Percentiles rank a stretch among this genome's conserved stretches.
These are phyloP conservation scores for Cheilosia urbana DNA, from an alignment of 2,888 invertebrate species.

Conservation along the genomic window DNA sequence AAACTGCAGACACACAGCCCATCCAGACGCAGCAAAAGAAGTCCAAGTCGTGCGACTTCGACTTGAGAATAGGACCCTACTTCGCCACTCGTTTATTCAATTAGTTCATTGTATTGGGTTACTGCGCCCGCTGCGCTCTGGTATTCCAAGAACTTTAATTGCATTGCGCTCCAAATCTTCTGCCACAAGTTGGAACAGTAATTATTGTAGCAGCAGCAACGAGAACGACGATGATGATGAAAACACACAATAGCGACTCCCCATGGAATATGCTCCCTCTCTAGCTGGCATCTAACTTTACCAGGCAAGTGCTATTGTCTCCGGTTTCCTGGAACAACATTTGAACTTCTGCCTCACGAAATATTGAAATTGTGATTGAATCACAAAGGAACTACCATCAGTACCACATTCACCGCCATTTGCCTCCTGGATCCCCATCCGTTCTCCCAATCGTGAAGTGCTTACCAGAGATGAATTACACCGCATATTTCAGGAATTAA, in stretches of 20 bases:
- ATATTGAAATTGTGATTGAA: conserved; percentile 73
- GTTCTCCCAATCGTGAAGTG: conserved; percentile 32
- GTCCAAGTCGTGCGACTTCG: conserved; percentile 23
- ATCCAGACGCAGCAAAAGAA: conserved; percentile 13
- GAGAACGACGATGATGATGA: conserved; percentile 3
- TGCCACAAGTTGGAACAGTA: conserved; percentile 41
- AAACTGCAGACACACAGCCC: conserved; percentile 45
- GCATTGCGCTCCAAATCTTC: conserved; percentile 32
- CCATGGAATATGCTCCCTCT: conserved; percentile 16
- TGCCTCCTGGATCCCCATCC: neutral
- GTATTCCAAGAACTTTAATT: conserved; percentile 57
- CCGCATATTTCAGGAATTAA: conserved; percentile 67
- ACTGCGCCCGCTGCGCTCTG: conserved; percentile 1
- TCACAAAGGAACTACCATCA: conserved; percentile 47
- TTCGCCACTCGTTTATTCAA: conserved; percentile 48
- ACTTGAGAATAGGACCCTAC: conserved; percentile 26
- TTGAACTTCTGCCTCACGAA: conserved; percentile 73
- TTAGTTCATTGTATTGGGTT: conserved; percentile 47
- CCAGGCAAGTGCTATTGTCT: conserved; percentile 63
- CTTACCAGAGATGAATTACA: conserved; percentile 52
- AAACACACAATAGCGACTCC: conserved; percentile 61
- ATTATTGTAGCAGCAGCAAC: conserved; percentile 47
- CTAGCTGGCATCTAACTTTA: conserved; percentile 5
- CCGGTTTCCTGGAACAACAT: conserved; percentile 70
- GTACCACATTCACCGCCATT: neutral